Conservation (phyloP, 2,888 invertebrate genomes). For the Omphaloscelis lunosa region DNA sequence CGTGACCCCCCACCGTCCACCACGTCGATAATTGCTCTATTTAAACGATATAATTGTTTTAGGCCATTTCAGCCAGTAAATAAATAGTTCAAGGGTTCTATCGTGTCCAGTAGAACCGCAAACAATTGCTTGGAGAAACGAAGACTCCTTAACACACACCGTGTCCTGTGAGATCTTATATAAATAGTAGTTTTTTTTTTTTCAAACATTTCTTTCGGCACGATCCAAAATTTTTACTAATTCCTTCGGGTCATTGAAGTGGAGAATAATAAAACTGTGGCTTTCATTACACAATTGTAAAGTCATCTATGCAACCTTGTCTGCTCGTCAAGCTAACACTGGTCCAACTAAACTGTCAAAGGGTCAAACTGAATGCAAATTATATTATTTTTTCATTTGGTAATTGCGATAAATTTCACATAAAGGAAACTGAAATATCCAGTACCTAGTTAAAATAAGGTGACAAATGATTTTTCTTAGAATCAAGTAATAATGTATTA, state of each 20-base stretch:
- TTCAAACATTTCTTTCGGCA: neutral
- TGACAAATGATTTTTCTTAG: neutral
- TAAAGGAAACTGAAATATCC: neutral
- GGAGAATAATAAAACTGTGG: neutral
- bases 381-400: neutral
- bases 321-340: neutral
- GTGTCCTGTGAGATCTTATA: neutral
- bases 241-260: neutral
- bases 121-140: neutral
- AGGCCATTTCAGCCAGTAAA: neutral
- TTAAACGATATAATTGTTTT: neutral
- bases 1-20: conserved; percentile 18
- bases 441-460: neutral
- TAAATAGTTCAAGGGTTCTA: neutral
- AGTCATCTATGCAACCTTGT: neutral
- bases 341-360: neutral
- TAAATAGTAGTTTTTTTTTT: neutral
- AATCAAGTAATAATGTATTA: neutral
- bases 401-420: neutral
- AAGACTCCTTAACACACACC: neutral
- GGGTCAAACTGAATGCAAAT: neutral
- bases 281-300: neutral
- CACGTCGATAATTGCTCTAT: conserved; percentile 21
- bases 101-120: neutral
- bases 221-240: neutral